Evolutionary conservation across 2,113 vertebrate species (phyloP), one percentile per base, ranked within the genome.

Genomic region (Upupa epops): DNA sequence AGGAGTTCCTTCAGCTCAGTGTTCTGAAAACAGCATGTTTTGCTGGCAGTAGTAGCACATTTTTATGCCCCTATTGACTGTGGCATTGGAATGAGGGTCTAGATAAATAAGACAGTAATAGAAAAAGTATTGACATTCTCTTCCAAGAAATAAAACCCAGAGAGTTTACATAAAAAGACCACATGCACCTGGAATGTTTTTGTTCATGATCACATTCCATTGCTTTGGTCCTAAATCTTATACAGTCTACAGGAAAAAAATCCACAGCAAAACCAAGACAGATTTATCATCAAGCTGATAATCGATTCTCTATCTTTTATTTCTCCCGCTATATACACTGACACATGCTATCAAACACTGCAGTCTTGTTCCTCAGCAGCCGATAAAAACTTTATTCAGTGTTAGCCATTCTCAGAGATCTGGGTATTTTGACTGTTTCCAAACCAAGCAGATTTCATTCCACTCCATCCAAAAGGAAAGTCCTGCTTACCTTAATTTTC

Each of bases 401-500:
- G 42, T 36, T 22, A 76, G 9, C 21, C 25, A 14, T n/a, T 76
- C 37, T 32, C 20, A 63, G 19, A 6, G 20, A 73, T 64, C 17
- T 65, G 40, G 5, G 24, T 69, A 9, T 45, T 92, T 24, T 17
- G 49, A 52, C 19, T 4, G 14, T 59, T 83, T 31, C 46, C 24
- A 80, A 56, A 71, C 18, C 6, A 55, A 36, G 49, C 15, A 25
- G 8, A 16, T 7, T 36, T 58, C 11, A 25, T 32, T 66, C 8
- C 36, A 51, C 31, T 34, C 24, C 36, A 31, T 13, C 8, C 37
- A 28, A 45, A 56, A n/a, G 4, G 5, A 11, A 70, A 70, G 28
- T 64, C 31, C 58, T 20, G 13, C 51, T 95, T 93, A 99, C 99
- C 89, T 98, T 98, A 58, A 99, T 98, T 78, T 98, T 98, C 85